Evolutionary conservation across 2,797 vertebrate species (phyloP).

Genomic region (Taenioides sp.): DNA sequence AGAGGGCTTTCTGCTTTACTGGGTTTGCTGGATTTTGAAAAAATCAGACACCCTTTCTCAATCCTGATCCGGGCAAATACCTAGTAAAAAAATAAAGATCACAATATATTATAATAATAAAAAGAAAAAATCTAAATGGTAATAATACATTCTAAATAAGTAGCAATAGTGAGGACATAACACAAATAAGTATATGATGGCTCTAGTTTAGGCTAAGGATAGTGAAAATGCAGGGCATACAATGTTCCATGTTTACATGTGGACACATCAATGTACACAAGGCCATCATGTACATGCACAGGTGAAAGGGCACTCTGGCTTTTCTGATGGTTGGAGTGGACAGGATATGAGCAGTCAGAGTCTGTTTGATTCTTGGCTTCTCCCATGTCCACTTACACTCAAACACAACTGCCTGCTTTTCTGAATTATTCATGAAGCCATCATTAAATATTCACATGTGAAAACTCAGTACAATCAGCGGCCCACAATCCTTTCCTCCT

Average conservation of each 20-base stretch:
- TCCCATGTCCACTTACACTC: conserved; percentile 72
- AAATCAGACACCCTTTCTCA: not conserved
- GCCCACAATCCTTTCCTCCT: conserved; percentile 60
- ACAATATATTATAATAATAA: no score
- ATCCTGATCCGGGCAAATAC: no score
- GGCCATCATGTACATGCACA: not conserved
- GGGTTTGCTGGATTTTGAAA: not conserved
- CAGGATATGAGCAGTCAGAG: conserved; percentile 38
- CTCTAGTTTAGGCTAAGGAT: no score
- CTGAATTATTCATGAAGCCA: conserved; percentile 73
- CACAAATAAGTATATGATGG: no score
- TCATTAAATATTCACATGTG: conserved; percentile 78
- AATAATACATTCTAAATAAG: no score
- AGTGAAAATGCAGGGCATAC: no score
- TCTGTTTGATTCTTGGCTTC: conserved; percentile 52
- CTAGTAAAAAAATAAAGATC: no score
- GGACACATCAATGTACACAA: not conserved
- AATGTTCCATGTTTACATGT: not conserved
- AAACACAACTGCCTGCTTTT: conserved; percentile 73
- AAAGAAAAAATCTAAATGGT: no score
- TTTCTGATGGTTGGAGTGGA: not conserved
- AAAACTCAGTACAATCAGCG: conserved; percentile 59
- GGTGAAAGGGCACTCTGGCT: not conserved
- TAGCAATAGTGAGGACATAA: no score
- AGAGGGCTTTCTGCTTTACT: not conserved